Evolutionary conservation across 2,113 vertebrate species (phyloP), one percentile per base, ranked within the genome.

Genomic region (Bubo bubo): DNA sequence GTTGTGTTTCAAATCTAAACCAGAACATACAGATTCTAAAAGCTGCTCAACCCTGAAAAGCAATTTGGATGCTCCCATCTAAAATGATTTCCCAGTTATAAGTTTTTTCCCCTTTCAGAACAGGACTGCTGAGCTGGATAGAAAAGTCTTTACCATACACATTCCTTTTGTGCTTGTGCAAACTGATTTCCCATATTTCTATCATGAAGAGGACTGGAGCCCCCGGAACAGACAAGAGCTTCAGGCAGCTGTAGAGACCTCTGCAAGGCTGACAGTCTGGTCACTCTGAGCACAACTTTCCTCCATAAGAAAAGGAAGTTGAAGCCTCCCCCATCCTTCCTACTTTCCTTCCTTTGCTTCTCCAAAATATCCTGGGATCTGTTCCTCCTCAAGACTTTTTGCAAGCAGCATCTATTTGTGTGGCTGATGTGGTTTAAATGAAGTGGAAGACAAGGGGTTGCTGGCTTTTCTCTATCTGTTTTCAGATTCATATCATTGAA

Each of bases 381-480:
- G 72, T 35, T 79, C 70, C 37, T 88, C 64, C 74, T 73, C 76
- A 41, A 28, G 19, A 34, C 16, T 52, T 88, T 90, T 21, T 41
- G 15, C 43, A 86, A 76, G 59, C 47, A 88, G 14, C 13, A 3
- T 52, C 59, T 63, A 3, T 64, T 67, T 56, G 14, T 56, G 27
- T 13, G 34, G 56, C 26, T 41, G 63, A 34, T 55, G 68, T 62
- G 28, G 76, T 83, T 93, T 77, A 64, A 82, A 34, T 14, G 52
- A 71, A 75, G 52, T 24, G 8, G 68, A 47, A 73, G 55, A 58
- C n/a, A 41, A 71, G 8, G 30, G 21, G 39, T 9, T 97, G 56
- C 76, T 95, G 95, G 86, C 28, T 95, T 91, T 87, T 60, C 50
- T 79, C 62, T 59, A 2, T 76, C 64, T 74, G 27, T 45, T 87